Evolutionary conservation across 2,888 invertebrate species (phyloP), one percentile per base, ranked within the genome.

Genomic region (Liposcelis brunnea): DNA sequence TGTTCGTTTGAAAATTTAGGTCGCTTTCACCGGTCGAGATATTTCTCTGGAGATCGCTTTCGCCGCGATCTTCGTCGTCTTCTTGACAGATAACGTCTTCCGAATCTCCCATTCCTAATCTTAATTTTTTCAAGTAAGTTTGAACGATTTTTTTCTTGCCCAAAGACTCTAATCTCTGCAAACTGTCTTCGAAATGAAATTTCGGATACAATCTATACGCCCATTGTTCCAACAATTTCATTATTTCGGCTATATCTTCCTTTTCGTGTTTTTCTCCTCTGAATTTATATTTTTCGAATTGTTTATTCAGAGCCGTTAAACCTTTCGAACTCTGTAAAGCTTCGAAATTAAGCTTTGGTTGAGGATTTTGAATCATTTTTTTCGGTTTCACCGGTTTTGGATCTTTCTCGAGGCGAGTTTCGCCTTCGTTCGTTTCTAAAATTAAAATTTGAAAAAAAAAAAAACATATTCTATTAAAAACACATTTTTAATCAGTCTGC

Each of bases 191-290:
- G 63, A 94, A 95, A 11, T 78, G 73, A 58, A 81, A 80, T 58
- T 82, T 86, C 0, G 95, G 94, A 63, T 80, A 93, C 51, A 97
- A 64, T 43, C 93, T 70, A 62, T 94, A 91, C 0, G 81, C 82
- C 95, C 95, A 97, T 58, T 94, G 89, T 55, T 94, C 87, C 45
- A 94, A 60, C 47, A 76, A 77, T 45, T 80, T 78, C 66, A 97
- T 70, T 0, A 94, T 67, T 49, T 74, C 62, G 54, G 83, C 74
- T 33, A 97, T 64, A 63, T 95, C 93, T 43, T 77, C 71, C 52
- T 75, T 77, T 63, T 94, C 94, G 58, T 80, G 68, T 0, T 85
- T 84, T 62, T 80, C 81, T 49, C 86, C 86, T 60, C 75, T 74
- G 55, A 83, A 85, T 59, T 82, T 80, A 11, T 90, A 77, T 54